Percentiles rank a stretch among this genome's conserved stretches.
phyloP scores from a whole-genome alignment of 1,140 invertebrate species.

The Condylostylus longicornis region DNA sequence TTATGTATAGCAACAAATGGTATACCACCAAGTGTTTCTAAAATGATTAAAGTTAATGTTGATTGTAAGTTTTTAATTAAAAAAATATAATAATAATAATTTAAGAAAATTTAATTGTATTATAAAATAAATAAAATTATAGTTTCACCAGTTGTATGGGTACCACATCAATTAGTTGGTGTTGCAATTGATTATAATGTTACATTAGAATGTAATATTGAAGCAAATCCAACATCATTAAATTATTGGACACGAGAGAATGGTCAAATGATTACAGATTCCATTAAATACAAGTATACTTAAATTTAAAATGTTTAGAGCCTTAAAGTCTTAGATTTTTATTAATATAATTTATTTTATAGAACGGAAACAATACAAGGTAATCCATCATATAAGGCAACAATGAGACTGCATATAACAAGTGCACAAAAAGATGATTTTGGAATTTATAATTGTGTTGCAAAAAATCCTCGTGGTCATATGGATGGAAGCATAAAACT shows the following conservation, averaged over 20 bases:
- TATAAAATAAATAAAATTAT: constrained; percentile 8
- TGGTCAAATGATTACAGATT: constrained; percentile 77
- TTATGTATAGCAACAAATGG: constrained; percentile 72
- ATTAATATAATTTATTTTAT: constrained; percentile 10
- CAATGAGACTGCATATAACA: constrained; percentile 63
- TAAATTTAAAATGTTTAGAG: too few relatives aligned
- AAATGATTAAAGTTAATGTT: constrained; percentile 82
- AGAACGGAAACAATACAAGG: constrained; percentile 49
- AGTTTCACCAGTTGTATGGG: constrained; percentile 72
- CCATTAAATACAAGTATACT: constrained; percentile 59
- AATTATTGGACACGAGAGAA: constrained; percentile 85
- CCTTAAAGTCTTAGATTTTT: background rate
- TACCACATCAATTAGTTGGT: constrained; percentile 78
- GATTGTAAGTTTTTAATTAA: constrained; percentile 60
- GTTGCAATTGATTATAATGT: constrained; percentile 64
- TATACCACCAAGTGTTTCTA: constrained; percentile 69
- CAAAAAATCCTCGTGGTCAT: constrained; percentile 82
- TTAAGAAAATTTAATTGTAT: background rate
- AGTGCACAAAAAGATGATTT: constrained; percentile 63
- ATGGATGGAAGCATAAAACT: constrained; percentile 80
- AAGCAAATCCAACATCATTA: constrained; percentile 77
- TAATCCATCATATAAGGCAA: constrained; percentile 59
- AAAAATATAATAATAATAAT: background rate
- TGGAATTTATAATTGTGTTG: constrained; percentile 80
- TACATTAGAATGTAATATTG: constrained; percentile 74